A percentile compares a stretch with the other conserved stretches of the same genome.
Conservation (phyloP, 2,113 vertebrate species). For the Gambusia affinis region DNA sequence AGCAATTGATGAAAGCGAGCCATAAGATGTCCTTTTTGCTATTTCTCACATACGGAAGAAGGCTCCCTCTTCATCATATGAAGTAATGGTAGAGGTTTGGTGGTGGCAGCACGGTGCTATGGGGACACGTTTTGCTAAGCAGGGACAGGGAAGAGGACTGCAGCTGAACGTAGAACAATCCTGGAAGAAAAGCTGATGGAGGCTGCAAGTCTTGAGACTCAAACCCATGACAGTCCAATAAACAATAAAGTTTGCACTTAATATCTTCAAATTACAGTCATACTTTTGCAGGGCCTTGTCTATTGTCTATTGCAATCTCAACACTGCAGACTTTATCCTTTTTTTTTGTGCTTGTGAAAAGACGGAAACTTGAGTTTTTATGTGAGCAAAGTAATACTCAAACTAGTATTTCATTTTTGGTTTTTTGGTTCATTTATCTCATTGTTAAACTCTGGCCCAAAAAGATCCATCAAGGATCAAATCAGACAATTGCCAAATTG, state of each 20-base stretch:
- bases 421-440: background rate
- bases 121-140: background rate
- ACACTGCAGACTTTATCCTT: background rate
- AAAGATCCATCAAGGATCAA: conserved; percentile 25
- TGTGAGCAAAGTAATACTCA: background rate
- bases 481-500: conserved; percentile 28
- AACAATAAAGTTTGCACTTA: background rate
- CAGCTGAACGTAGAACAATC: background rate
- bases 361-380: background rate
- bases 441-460: background rate
- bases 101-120: background rate
- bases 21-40: too few relatives aligned
- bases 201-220: background rate
- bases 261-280: background rate
- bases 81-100: background rate
- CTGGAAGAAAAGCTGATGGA: background rate
- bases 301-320: background rate
- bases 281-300: background rate
- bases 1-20: too few relatives aligned
- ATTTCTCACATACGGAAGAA: too few relatives aligned
- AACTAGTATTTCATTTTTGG: too few relatives aligned
- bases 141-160: background rate
- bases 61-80: too few relatives aligned
- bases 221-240: background rate
- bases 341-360: background rate